A percentile compares a stretch with the other conserved stretches of the same genome.
Evolutionary conservation across 2,797 vertebrate genomes (phyloP).

Genomic region (Pteropus rufus): DNA sequence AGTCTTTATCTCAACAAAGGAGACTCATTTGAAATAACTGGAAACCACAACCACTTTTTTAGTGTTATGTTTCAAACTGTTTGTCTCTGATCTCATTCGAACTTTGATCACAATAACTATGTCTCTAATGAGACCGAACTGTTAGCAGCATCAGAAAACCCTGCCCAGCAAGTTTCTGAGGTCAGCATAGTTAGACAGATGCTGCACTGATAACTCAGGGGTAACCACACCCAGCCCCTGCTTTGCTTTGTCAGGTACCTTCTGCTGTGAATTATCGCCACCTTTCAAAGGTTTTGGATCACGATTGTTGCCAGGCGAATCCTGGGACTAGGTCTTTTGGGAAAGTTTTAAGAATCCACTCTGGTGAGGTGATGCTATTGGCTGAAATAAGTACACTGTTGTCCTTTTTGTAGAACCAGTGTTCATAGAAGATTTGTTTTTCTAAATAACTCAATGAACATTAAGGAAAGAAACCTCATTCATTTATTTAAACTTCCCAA

Average conservation of each 20-base stretch:
- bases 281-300: background rate
- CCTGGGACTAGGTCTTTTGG: background rate
- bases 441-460: background rate
- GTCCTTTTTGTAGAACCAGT: background rate
- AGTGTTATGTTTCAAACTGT: background rate
- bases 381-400: background rate
- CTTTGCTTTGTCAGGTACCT: background rate
- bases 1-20: background rate
- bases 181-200: background rate
- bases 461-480: background rate
- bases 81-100: conserved; percentile 10
- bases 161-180: background rate
- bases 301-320: background rate
- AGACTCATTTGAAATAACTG: background rate
- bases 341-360: background rate
- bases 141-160: background rate
- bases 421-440: background rate
- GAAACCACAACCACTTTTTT: background rate
- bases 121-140: conserved; percentile 8
- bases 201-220: background rate
- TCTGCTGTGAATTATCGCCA: background rate
- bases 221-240: fast-evolving
- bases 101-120: conserved; percentile 15
- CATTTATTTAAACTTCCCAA: background rate
- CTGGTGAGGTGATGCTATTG: background rate